Conservation (phyloP, 2,888 invertebrate genomes). For the Heliothis peltigera region DNA sequence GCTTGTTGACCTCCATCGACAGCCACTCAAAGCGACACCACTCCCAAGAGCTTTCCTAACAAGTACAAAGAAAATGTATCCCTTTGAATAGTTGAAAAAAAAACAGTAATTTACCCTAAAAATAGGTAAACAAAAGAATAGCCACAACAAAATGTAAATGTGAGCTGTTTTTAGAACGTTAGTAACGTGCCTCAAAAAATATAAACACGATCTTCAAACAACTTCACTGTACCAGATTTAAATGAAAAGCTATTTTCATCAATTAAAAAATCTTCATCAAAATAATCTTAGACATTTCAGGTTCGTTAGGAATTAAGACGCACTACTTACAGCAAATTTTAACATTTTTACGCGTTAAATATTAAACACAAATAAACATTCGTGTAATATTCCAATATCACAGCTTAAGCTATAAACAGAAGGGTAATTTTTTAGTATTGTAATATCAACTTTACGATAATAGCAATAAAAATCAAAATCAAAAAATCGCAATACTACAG, state of each 20-base stretch:
- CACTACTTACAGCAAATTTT: too few relatives aligned
- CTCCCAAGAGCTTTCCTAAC: neutral
- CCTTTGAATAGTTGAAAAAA: neutral
- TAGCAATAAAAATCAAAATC: too few relatives aligned
- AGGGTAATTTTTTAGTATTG: too few relatives aligned
- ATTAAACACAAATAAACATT: too few relatives aligned
- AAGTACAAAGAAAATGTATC: neutral
- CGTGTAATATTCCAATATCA: too few relatives aligned
- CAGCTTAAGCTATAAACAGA: too few relatives aligned
- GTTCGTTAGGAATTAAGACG: neutral
- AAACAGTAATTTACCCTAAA: neutral
- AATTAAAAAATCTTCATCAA: neutral
- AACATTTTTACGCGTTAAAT: too few relatives aligned
- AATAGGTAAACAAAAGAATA: neutral
- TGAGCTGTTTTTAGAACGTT: neutral
- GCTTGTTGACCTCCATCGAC: neutral
- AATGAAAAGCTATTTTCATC: neutral
- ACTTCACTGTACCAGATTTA: neutral
- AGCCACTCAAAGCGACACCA: neutral
- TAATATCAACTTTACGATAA: too few relatives aligned
- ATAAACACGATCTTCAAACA: neutral
- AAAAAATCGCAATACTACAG: too few relatives aligned
- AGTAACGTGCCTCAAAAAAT: neutral
- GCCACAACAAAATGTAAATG: neutral
- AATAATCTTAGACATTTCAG: neutral